Evolutionary conservation across 2,888 invertebrate genomes (phyloP), one percentile per base, ranked within the genome.

Genomic region (Aricia artaxerxes): DNA sequence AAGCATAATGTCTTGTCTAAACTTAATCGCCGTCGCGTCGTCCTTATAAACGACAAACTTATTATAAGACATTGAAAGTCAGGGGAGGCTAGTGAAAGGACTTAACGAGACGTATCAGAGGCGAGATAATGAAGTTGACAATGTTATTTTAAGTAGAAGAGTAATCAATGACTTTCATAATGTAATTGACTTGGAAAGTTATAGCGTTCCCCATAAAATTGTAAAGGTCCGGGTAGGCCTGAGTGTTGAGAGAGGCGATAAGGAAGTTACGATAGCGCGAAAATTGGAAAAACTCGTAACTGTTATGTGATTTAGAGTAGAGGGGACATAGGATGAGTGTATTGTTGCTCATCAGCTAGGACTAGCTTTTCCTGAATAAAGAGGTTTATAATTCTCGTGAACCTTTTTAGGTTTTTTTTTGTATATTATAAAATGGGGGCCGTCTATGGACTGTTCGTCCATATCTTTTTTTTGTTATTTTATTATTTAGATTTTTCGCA

Each of bases 151-250:
- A 69, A 38, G 69, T 69, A 38, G 35, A 69, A 69, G 35, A 69
- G 13, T 69, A 69, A 69, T 69, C 69, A 69, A 69, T 69, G 38
- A 69, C 69, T 69, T 69, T 69, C 69, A 69, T 38, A 38, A 5
- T 16, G 35, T 38, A 38, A 69, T 69, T 69, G 13, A 69, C 35
- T 69, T 69, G 13, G 69, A 38, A 69, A 69, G 69, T 13, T 69
- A 69, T 1, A 35, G 35, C 13, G 13, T 13, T 40, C 40, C 4
- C 11, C 44, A 75, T 49, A 53, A 53, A 57, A 57, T 16, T 57
- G 57, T 57, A 16, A 16, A 57, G 57, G 57, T 57, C 16, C 16
- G 57, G 57, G 57, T 16, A 57, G 16, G 4, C 57, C 11, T 4
- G 4, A 57, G 57, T 57, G 57, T 57, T 57, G 57, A 16, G 13